Evolutionary conservation across 2,113 vertebrate species (phyloP), one percentile per base, ranked within the genome.

Genomic region (Apeltes quadracus): DNA sequence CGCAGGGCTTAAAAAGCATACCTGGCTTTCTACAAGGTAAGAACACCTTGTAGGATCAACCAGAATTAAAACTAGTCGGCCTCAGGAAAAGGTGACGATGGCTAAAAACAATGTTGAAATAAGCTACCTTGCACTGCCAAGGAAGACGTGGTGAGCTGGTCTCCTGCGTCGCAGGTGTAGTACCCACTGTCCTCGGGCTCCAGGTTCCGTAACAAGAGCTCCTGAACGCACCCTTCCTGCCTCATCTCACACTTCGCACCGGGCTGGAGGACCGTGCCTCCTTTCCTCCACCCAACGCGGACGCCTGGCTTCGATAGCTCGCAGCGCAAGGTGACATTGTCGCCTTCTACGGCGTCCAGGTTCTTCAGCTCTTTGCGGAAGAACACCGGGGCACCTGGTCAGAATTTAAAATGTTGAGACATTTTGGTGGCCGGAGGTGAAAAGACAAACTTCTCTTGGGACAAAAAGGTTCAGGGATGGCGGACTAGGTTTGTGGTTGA

Each of bases 131-230:
- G 93, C 56, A 97, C 94, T 15, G 94, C 93, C 61, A 97, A 92
- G 59, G 94, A 95, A 36, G 94, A 93, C 2, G 95, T 95, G 61
- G 95, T 96, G 79, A 95, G 93, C 83, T 96, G 94, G 2, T 95
- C 90, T 76, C 94, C 95, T 3, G 93, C 93, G 76, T 95, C 95
- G 81, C 96, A 97, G 32, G 96, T 96, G 69, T 97, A 97, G 76
- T 93, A 94, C 46, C 96, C 96, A 58, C 90, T 94, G 84, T 97
- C 96, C 7, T 95, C 95, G 1, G 88, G 86, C 44, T 95, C 93
- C 84, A 96, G 64, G 32, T 93, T 91, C 1, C 78, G 89, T 61
- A 97, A 93, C 72, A 85, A 81, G 25, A 97, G 92, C 89, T 95
- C 93, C 55, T 88, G 92, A 39, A 90, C 0, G 51, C 86, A 87